phyloP scores from a whole-genome alignment of 2,113 vertebrate species.

The Dromiciops gliroides region DNA sequence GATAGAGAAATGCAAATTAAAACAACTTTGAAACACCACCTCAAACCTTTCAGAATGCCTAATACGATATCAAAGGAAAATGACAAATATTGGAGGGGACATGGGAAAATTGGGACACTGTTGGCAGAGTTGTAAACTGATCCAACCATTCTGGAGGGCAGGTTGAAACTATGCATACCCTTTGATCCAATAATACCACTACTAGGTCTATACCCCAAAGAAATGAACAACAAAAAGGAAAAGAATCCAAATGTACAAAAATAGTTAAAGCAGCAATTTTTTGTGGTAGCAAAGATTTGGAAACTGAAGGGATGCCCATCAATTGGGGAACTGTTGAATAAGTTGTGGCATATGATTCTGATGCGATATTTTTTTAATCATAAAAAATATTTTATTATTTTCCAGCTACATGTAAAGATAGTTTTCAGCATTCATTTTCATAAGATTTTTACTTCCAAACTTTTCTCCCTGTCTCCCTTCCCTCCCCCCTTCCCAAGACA shows the following conservation, averaged over 20 bases:
- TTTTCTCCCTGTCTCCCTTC: too few species aligned
- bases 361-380: neutral
- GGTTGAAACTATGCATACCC: neutral
- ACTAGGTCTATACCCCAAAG: neutral
- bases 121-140: neutral
- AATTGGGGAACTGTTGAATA: neutral
- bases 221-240: neutral
- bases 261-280: neutral
- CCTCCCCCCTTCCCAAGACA: too few species aligned
- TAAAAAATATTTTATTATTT: too few species aligned
- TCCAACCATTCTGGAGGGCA: neutral
- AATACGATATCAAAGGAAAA: neutral
- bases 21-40: neutral
- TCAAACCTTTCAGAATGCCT: neutral
- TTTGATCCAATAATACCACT: neutral
- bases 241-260: neutral
- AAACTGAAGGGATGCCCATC: neutral
- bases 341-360: neutral
- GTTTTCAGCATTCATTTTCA: too few species aligned
- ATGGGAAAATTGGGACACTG: neutral
- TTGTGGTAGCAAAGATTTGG: neutral
- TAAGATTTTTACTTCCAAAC: too few species aligned
- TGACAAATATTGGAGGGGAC: neutral
- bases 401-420: too few species aligned
- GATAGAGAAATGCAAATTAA: neutral